Percentiles rank a stretch among this genome's conserved stretches.
These are phyloP conservation scores for Drosophila quinaria DNA, from an alignment of 2,888 invertebrate species.

Conservation along the genomic window DNA sequence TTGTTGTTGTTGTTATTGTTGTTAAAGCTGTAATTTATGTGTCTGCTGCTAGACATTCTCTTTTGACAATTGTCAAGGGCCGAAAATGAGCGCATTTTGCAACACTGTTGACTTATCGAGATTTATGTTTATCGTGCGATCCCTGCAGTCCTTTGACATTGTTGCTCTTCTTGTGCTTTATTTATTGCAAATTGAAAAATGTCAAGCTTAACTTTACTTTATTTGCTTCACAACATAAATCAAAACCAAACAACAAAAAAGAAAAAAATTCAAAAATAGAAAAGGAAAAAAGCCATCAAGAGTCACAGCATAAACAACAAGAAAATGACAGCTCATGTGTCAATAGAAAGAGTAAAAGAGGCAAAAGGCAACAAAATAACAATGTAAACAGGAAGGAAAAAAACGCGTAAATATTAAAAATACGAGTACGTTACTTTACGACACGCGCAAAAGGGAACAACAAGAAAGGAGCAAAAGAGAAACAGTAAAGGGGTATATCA, in stretches of 20 bases:
- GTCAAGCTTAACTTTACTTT: conserved; percentile 51
- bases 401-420: conserved; percentile 68
- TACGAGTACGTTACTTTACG: conserved; percentile 56
- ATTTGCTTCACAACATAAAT: conserved; percentile 52
- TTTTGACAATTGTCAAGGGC: conserved; percentile 28
- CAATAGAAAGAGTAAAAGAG: conserved; percentile 29
- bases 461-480: neutral
- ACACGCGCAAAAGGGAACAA: conserved; percentile 35
- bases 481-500: conserved; percentile 36
- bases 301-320: conserved; percentile 44
- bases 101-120: conserved; percentile 25
- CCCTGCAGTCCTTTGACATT: conserved; percentile 14
- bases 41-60: conserved; percentile 52
- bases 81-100: conserved; percentile 28
- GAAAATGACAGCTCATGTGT: conserved; percentile 38
- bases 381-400: conserved; percentile 65
- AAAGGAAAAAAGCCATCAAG: conserved; percentile 20
- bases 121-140: conserved; percentile 22
- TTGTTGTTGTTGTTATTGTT: neutral
- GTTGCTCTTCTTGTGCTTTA: conserved; percentile 34
- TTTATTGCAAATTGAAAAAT: conserved; percentile 75
- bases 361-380: conserved; percentile 9
- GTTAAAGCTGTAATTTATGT: conserved; percentile 55
- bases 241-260: conserved; percentile 32
- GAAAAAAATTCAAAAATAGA: conserved; percentile 26